Conservation (phyloP, 1,140 invertebrate genomes). For the Orius laevigatus region DNA sequence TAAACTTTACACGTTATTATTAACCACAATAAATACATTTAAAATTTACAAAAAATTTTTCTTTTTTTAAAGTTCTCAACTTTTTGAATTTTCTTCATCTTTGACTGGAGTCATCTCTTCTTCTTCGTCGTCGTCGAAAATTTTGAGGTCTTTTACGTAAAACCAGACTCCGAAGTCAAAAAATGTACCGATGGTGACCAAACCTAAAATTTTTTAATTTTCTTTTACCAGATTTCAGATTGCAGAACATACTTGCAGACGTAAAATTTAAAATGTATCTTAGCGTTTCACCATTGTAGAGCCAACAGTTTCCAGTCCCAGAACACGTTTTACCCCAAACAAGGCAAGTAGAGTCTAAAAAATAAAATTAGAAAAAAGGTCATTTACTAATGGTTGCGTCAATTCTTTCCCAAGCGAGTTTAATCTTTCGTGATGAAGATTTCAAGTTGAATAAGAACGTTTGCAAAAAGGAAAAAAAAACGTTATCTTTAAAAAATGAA, state of each 20-base stretch:
- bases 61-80: too few species aligned
- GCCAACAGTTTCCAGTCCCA: conserved; percentile 54
- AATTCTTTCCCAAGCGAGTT: too few species aligned
- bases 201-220: conserved; percentile 26
- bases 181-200: conserved; percentile 42
- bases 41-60: too few species aligned
- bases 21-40: too few species aligned
- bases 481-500: neutral
- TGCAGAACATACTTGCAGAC: conserved; percentile 35
- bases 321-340: conserved; percentile 59
- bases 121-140: conserved; percentile 48
- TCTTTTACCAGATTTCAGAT: neutral
- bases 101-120: conserved; percentile 28
- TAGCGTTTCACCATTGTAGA: conserved; percentile 45
- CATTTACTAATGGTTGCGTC: neutral
- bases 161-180: conserved; percentile 51
- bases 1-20: too few species aligned
- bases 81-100: neutral
- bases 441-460: neutral
- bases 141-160: conserved; percentile 48
- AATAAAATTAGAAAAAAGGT: conserved; percentile 13
- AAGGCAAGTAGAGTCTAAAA: conserved; percentile 45
- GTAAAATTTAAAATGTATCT: conserved; percentile 48
- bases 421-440: neutral
- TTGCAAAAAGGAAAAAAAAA: neutral